phyloP scores from a whole-genome alignment of 1,140 invertebrate species.

The Euglossa dilemma region DNA sequence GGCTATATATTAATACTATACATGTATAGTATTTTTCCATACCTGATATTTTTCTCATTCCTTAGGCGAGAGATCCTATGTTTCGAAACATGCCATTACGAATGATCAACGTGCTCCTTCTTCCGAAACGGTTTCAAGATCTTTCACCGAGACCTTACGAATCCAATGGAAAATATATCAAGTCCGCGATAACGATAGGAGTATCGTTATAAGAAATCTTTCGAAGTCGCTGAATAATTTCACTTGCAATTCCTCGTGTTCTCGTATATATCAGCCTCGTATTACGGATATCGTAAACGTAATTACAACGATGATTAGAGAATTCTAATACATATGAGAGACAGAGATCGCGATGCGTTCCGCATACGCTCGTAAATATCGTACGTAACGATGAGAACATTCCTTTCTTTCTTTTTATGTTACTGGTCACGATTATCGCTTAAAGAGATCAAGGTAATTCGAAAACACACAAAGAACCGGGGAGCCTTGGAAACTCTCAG shows the following conservation, averaged over 20 bases:
- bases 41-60: not conserved
- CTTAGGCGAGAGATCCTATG: too few relatives aligned
- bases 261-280: not conserved
- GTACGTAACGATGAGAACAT: not conserved
- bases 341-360: not conserved
- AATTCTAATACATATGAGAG: not conserved
- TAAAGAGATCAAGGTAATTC: slow-evolving; percentile 47
- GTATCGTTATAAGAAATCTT: not conserved
- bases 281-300: not conserved
- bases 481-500: not conserved
- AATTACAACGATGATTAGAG: not conserved
- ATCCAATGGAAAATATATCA: not conserved
- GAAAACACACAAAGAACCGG: not conserved
- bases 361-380: not conserved
- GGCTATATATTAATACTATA: too few relatives aligned
- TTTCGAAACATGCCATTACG: not conserved
- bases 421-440: slow-evolving; percentile 23
- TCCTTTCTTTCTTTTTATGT: not conserved
- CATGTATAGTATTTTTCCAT: not conserved
- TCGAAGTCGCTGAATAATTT: not conserved
- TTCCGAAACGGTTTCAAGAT: not conserved
- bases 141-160: not conserved
- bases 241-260: not conserved
- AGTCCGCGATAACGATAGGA: not conserved
- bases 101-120: too few relatives aligned